A percentile compares a stretch with the other conserved stretches of the same genome.
These are phyloP conservation scores for Onthophagus sagittarius DNA, from an alignment of 2,888 invertebrate genomes.

Conservation along the genomic window DNA sequence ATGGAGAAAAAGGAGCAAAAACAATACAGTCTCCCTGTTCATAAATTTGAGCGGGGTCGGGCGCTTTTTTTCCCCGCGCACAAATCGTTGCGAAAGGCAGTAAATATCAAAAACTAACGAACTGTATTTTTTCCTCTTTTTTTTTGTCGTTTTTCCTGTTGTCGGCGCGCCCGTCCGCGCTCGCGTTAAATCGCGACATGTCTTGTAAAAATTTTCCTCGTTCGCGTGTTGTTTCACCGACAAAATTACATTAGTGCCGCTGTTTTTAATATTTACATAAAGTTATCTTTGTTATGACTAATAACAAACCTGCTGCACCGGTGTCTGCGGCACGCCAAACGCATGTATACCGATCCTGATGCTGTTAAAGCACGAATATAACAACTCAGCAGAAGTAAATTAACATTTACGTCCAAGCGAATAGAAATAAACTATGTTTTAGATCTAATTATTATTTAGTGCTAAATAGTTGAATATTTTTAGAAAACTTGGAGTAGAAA, in stretches of 20 bases:
- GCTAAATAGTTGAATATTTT: too few species aligned
- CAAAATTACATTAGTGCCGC: not conserved
- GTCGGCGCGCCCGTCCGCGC: not conserved
- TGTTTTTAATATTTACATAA: not conserved
- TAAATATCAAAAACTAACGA: not conserved
- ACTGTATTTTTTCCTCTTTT: not conserved
- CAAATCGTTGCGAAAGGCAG: not conserved
- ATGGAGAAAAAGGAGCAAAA: slow-evolving; percentile 7
- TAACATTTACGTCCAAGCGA: not conserved
- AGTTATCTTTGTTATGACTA: not conserved
- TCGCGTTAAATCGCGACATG: not conserved
- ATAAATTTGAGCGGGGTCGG: slow-evolving; percentile 2
- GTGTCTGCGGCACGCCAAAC: not conserved
- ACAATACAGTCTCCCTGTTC: not conserved
- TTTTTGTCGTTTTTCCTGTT: too few species aligned
- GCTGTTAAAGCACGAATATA: not conserved
- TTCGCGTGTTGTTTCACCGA: not conserved
- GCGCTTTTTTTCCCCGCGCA: not conserved
- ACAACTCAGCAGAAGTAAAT: not conserved
- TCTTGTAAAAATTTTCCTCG: not conserved
- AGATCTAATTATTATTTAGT: too few species aligned
- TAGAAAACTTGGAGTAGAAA: too few species aligned
- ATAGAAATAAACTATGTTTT: too few species aligned
- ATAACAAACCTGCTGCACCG: not conserved
- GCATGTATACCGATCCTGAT: not conserved